Evolutionary conservation across 2,888 invertebrate species (phyloP), one percentile per base, ranked within the genome.

Genomic region (Cerceris ruficornis): DNA sequence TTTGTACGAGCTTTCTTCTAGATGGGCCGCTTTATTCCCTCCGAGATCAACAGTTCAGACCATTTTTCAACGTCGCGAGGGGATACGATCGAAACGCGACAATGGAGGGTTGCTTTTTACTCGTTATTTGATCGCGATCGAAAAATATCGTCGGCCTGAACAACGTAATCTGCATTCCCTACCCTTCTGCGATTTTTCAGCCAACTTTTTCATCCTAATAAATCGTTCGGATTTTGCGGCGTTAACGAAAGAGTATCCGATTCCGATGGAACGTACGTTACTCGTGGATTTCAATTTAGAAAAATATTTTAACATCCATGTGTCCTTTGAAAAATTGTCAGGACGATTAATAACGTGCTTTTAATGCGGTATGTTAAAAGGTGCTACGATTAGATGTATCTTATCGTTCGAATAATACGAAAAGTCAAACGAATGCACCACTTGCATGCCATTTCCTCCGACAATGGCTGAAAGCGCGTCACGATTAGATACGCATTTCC

Each of bases 1-100:
- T 76, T 60, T 67, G 69, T 77, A 50, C 43, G n/a, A 17, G 46
- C n/a, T 69, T 41, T 42, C 43, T 65, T 46, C 52, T 9, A 43
- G 43, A 66, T 15, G 7, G 50, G 52, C 46, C 13, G 55, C 6
- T 49, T 67, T 41, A 64, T 41, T 41, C 46, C 7, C 58, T 46
- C 61, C 42, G 41, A n/a, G 62, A 58, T 60, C 52, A 54, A 41
- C 66, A 58, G 59, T 71, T 66, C 50, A 43, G 55, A 13, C 8
- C 15, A 9, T 14, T 59, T 42, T 43, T 67, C 28, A 52, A 68
- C 41, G 49, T 43, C 5, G 13, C 41, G 49, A 8, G 5, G 46
- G 39, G 59, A 13, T 14, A 15, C 17, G 15, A 7, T 46, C 15
- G 55, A 54, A n/a, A 54, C 50, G 13, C 13, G 43, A 57, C 60